These are phyloP conservation scores for Panonychus citri DNA, from an alignment of 1,140 invertebrate species.

Conservation along the genomic window DNA sequence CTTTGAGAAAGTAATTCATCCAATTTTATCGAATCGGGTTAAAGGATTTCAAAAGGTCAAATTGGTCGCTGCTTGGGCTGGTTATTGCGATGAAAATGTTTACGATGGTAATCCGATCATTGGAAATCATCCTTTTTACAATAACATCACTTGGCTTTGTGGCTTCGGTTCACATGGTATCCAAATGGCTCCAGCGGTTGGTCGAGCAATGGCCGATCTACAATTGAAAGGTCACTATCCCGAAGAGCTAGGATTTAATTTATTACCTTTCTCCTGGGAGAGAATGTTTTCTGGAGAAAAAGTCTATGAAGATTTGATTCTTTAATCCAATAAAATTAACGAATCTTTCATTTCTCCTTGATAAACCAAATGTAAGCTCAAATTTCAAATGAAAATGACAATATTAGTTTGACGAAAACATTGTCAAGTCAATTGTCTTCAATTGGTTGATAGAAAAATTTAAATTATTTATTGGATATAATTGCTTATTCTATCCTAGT, in stretches of 20 bases:
- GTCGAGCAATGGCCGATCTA: constrained; percentile 57
- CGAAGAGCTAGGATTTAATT: constrained; percentile 45
- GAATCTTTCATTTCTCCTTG: no score
- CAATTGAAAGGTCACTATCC: constrained; percentile 34
- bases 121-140: constrained; percentile 61
- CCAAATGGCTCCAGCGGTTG: constrained; percentile 64
- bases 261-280: constrained; percentile 51
- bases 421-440: no score
- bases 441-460: not conserved
- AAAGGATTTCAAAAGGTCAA: constrained; percentile 53
- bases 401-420: no score
- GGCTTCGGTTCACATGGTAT: constrained; percentile 85
- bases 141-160: constrained; percentile 59
- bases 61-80: constrained; percentile 58
- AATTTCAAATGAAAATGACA: no score
- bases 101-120: constrained; percentile 82
- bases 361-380: no score
- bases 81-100: constrained; percentile 72
- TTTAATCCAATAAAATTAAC: not conserved
- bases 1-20: constrained; percentile 53
- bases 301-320: not conserved
- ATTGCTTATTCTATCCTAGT: not conserved
- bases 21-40: constrained; percentile 46
- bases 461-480: not conserved
- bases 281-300: constrained; percentile 37